phyloP scores from a whole-genome alignment of 2,797 vertebrate genomes.

The Poecilia gillii region DNA sequence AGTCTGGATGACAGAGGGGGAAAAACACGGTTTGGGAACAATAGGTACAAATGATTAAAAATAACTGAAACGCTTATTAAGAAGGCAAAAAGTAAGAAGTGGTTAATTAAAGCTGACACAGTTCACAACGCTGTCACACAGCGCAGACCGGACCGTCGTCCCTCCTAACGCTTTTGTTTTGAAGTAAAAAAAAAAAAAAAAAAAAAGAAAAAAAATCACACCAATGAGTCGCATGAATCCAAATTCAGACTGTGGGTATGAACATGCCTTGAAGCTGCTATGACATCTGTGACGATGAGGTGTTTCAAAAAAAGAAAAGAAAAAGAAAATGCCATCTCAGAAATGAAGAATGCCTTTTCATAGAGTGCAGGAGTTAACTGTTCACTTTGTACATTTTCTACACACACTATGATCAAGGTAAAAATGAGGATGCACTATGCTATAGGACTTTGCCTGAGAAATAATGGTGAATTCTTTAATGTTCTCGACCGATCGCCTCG shows the following conservation, averaged over 20 bases:
- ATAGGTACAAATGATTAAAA: background rate
- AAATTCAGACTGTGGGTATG: slow-evolving; percentile 12
- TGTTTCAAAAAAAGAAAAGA: slow-evolving; percentile 10
- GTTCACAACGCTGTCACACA: background rate
- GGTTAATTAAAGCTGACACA: slow-evolving; percentile 12
- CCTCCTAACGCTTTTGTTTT: background rate
- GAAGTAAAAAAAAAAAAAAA: background rate
- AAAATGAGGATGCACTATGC: slow-evolving; percentile 71
- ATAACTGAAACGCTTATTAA: slow-evolving; percentile 4
- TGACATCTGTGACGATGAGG: slow-evolving; percentile 40
- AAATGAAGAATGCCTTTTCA: slow-evolving; percentile 46
- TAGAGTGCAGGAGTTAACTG: slow-evolving; percentile 53
- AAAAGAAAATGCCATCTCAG: slow-evolving; percentile 36
- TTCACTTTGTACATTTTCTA: slow-evolving; percentile 71
- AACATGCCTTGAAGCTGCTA: slow-evolving; percentile 66
- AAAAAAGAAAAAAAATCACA: background rate
- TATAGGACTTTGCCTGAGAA: slow-evolving; percentile 80
- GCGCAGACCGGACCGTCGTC: background rate
- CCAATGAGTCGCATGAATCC: background rate
- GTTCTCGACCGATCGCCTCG: slow-evolving; percentile 71
- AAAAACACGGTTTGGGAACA: background rate
- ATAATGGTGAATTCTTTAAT: slow-evolving; percentile 72
- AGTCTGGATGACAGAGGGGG: background rate
- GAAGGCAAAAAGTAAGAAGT: background rate
- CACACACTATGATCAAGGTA: slow-evolving; percentile 64